Evolutionary conservation across 2,888 invertebrate genomes (phyloP).

Genomic region (Mylabris sibirica): DNA sequence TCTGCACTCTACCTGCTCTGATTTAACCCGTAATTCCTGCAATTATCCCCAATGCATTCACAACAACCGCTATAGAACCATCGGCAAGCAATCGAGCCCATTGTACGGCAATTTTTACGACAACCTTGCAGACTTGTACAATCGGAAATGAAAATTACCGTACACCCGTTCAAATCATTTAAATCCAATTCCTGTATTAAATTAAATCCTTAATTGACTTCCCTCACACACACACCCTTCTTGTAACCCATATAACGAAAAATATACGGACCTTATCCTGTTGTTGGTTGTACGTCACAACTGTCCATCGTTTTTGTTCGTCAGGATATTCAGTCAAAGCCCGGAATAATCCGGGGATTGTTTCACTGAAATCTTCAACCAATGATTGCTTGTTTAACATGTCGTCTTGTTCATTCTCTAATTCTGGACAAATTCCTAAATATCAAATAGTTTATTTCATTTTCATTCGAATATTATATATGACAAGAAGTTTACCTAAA

Average conservation of each 20-base stretch:
- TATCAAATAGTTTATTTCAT: not conserved
- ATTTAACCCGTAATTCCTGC: conserved; percentile 88
- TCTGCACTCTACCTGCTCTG: conserved; percentile 81
- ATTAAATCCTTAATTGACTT: not conserved
- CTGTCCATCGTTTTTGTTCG: conserved; percentile 80
- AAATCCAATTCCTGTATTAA: not conserved
- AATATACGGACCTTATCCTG: not conserved
- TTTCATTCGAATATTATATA: no score
- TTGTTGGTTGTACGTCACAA: conserved; percentile 72
- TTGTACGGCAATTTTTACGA: conserved; percentile 79
- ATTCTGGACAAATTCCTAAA: conserved; percentile 84
- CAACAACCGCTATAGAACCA: conserved; percentile 97
- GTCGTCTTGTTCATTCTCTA: conserved; percentile 75
- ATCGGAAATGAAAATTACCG: conserved; percentile 88
- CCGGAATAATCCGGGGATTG: conserved; percentile 83
- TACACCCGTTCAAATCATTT: conserved; percentile 71
- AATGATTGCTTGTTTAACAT: conserved; percentile 81
- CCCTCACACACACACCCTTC: no score
- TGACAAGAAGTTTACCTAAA: conserved; percentile 8
- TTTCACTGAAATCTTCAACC: conserved; percentile 83
- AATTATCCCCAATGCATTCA: conserved; percentile 88
- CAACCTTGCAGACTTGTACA: conserved; percentile 92
- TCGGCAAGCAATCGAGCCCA: conserved; percentile 84
- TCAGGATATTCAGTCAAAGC: conserved; percentile 84
- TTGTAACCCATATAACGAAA: no score